Conservation (phyloP, 2,797 vertebrate genomes). For the Graptemys geographica region DNA sequence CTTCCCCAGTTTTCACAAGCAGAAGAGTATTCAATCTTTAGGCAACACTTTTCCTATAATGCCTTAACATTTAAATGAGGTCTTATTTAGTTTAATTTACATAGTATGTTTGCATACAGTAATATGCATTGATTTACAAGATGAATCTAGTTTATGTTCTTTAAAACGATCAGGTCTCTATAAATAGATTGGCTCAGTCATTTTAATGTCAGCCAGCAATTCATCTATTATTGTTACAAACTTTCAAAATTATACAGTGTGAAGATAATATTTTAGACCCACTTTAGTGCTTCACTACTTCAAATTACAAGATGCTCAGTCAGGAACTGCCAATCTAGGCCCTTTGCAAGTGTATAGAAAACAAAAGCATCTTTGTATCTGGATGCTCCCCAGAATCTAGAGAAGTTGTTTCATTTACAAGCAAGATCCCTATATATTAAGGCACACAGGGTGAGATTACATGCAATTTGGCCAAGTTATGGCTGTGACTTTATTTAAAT, state of each 20-base stretch:
- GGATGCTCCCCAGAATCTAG: neutral
- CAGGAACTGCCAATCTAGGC: neutral
- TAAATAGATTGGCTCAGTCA: neutral
- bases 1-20: neutral
- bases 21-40: neutral
- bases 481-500: neutral
- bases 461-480: neutral
- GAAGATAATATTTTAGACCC: neutral
- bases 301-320: neutral
- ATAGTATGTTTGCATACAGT: neutral
- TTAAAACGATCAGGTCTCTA: neutral
- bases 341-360: neutral
- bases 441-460: neutral
- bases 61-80: neutral
- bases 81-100: neutral
- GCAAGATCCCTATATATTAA: neutral
- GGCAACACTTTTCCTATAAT: constrained; percentile 22
- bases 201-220: neutral
- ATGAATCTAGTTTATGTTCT: neutral
- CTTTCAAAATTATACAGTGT: neutral
- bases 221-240: neutral
- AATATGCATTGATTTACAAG: neutral
- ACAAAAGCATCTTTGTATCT: neutral
- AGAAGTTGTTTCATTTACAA: neutral
- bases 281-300: neutral